Conservation (phyloP, 2,888 invertebrate species). For the Melanchra persicariae region DNA sequence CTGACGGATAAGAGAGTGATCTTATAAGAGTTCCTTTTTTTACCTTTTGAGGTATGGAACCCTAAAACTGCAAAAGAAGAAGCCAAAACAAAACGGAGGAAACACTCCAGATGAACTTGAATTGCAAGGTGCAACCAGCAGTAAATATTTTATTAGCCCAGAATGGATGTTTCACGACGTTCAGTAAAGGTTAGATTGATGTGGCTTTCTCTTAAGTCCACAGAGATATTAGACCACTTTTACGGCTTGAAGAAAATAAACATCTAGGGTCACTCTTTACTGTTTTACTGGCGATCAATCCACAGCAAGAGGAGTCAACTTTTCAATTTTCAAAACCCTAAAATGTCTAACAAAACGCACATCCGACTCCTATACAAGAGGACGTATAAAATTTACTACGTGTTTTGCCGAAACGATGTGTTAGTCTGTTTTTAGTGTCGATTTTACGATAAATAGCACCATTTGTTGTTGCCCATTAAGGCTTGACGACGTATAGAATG, state of each 20-base stretch:
- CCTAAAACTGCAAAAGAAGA: too few species aligned
- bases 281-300: slow-evolving; percentile 65
- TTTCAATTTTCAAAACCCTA: slow-evolving; percentile 61
- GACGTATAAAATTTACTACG: slow-evolving; percentile 79
- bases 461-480: slow-evolving; percentile 84
- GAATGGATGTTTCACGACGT: slow-evolving; percentile 45
- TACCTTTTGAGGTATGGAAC: too few species aligned
- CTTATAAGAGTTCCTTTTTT: too few species aligned
- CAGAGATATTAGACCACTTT: slow-evolving; percentile 61
- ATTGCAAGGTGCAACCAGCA: slow-evolving; percentile 49
- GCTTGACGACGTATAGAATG: slow-evolving; percentile 83
- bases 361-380: slow-evolving; percentile 65
- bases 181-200: slow-evolving; percentile 56
- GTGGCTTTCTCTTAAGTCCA: slow-evolving; percentile 38
- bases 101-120: slow-evolving; percentile 40
- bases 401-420: slow-evolving; percentile 83
- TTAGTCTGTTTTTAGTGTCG: slow-evolving; percentile 85
- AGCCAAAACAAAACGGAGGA: background rate
- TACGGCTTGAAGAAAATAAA: slow-evolving; percentile 70
- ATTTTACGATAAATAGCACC: slow-evolving; percentile 88
- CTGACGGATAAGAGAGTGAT: too few species aligned
- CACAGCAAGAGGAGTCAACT: slow-evolving; percentile 43
- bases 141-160: slow-evolving; percentile 60
- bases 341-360: slow-evolving; percentile 48
- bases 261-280: slow-evolving; percentile 47